These are phyloP conservation scores for Neolamprologus caudopunctatus DNA, from an alignment of 2,113 vertebrate species.

Conservation along the genomic window DNA sequence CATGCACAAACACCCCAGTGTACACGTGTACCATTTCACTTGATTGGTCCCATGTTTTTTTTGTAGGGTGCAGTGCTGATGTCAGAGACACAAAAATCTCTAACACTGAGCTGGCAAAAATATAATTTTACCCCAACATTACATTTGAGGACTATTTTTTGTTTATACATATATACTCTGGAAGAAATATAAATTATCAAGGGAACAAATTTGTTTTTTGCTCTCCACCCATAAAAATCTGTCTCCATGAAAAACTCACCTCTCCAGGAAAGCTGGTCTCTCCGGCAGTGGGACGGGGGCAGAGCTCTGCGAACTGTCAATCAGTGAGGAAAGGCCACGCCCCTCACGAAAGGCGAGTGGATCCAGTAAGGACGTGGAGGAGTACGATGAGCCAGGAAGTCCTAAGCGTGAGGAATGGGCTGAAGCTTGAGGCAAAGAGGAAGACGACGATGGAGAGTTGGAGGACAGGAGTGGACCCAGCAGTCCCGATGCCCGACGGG, in stretches of 20 bases:
- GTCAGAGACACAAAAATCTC: not conserved
- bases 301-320: slow-evolving; percentile 64
- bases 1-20: not conserved
- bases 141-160: not conserved
- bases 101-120: not conserved
- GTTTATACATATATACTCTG: not conserved
- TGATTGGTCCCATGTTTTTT: not conserved
- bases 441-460: slow-evolving; percentile 43
- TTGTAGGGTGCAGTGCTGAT: not conserved
- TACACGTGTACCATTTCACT: not conserved
- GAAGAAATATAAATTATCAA: not conserved
- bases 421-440: slow-evolving; percentile 21
- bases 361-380: slow-evolving; percentile 77
- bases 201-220: not conserved
- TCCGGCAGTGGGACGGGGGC: slow-evolving; percentile 85
- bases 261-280: slow-evolving; percentile 84
- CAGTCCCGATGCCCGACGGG: slow-evolving; percentile 66
- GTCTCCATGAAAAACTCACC: slow-evolving; percentile 35
- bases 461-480: slow-evolving; percentile 72
- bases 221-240: not conserved
- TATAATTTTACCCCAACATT: not conserved
- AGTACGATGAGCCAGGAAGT: slow-evolving; percentile 73
- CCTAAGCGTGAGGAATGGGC: slow-evolving; percentile 66
- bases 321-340: slow-evolving; percentile 40
- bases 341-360: slow-evolving; percentile 74